phyloP scores from a whole-genome alignment of 2,113 vertebrate genomes.

The Myodes glareolus region DNA sequence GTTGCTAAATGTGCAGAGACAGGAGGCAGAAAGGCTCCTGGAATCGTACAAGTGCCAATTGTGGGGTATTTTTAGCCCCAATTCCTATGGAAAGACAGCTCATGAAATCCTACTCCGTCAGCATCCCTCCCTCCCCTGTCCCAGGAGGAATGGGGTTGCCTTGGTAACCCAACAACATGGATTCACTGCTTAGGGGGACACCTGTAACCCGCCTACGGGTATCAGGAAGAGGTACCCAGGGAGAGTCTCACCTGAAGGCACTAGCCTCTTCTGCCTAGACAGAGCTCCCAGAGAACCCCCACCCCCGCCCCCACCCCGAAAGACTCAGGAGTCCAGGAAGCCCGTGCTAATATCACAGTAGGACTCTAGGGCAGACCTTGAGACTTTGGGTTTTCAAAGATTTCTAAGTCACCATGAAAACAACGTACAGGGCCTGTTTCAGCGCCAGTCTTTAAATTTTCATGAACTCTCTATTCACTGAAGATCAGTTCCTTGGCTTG shows the following conservation, averaged over 20 bases:
- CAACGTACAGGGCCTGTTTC: background rate
- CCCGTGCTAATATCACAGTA: background rate
- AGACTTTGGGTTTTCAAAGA: slow-evolving; percentile 29
- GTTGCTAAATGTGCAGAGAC: background rate
- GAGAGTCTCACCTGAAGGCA: background rate
- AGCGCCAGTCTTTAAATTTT: slow-evolving; percentile 51
- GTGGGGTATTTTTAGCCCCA: slow-evolving; percentile 69
- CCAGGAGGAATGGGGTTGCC: slow-evolving; percentile 56
- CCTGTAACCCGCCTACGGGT: slow-evolving; percentile 27
- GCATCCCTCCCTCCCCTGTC: slow-evolving; percentile 52
- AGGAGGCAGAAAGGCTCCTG: background rate
- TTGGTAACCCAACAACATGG: slow-evolving; percentile 48
- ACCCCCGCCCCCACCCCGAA: background rate
- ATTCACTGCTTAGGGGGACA: slow-evolving; percentile 39
- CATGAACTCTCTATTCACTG: slow-evolving; percentile 17
- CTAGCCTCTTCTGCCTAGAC: background rate
- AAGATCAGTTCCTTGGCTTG: background rate
- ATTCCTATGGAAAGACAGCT: slow-evolving; percentile 64
- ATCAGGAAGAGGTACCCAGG: background rate
- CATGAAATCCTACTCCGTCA: slow-evolving; percentile 56
- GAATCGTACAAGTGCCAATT: slow-evolving; percentile 2
- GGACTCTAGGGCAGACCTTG: background rate
- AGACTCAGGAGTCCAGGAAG: background rate
- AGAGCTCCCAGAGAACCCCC: background rate
- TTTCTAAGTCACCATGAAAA: background rate